A percentile compares a stretch with the other conserved stretches of the same genome.
Conservation (phyloP, 2,797 vertebrate genomes). For the Cyclura pinguis region DNA sequence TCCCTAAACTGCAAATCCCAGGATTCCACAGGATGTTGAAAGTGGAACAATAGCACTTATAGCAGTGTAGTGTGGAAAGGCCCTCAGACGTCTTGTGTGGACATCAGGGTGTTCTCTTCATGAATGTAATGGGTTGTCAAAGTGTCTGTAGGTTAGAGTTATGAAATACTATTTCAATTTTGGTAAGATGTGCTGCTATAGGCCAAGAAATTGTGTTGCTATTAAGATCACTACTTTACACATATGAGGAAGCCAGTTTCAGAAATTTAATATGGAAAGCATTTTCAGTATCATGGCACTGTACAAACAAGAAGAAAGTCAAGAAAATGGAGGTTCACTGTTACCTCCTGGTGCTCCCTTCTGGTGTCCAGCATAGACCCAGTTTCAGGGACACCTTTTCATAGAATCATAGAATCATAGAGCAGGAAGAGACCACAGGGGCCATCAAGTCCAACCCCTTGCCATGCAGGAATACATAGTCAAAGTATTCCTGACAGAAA, state of each 20-base stretch:
- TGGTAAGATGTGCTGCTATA: neutral
- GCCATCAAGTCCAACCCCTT: too few species aligned
- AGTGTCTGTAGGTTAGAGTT: neutral
- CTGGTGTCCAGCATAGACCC: neutral
- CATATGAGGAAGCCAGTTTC: neutral
- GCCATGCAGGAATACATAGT: too few species aligned
- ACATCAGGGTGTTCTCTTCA: neutral
- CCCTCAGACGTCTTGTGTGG: too few species aligned
- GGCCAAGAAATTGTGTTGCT: too few species aligned
- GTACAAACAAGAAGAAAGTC: neutral
- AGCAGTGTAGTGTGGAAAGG: too few species aligned
- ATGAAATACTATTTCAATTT: neutral
- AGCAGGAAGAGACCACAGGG: too few species aligned
- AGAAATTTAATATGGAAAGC: neutral
- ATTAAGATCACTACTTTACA: neutral
- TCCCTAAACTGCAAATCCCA: too few species aligned
- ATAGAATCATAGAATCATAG: too few species aligned
- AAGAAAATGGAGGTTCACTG: neutral
- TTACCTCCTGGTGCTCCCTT: neutral
- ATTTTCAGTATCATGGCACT: neutral
- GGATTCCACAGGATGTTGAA: too few species aligned
- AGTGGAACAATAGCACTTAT: too few species aligned
- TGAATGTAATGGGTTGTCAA: neutral
- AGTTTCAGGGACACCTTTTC: too few species aligned
- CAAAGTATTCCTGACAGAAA: too few species aligned